A percentile compares a stretch with the other conserved stretches of the same genome.
Conservation (phyloP, 2,888 invertebrate genomes). For the Acronicta leporina region DNA sequence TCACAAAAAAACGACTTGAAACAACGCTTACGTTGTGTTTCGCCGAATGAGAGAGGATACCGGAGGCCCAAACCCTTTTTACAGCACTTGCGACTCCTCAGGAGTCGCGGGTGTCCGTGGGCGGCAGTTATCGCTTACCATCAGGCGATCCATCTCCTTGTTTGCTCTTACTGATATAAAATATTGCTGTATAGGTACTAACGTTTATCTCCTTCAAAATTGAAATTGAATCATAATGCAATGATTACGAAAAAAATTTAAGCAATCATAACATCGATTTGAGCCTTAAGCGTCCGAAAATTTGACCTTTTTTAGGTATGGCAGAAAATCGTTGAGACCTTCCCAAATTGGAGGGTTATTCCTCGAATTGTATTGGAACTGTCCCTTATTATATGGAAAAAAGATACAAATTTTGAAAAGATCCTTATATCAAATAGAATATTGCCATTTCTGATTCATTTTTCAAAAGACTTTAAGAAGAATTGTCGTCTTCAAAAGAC, state of each 20-base stretch:
- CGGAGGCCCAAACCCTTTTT: no score
- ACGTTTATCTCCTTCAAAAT: slow-evolving; percentile 1
- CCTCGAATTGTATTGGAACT: slow-evolving; percentile 29
- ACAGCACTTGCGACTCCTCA: no score
- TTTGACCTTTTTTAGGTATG: slow-evolving; percentile 24
- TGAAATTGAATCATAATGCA: slow-evolving; percentile 15
- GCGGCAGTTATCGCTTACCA: no score
- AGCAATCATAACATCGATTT: slow-evolving; percentile 30
- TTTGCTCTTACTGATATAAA: no score
- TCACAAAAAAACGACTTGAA: no score
- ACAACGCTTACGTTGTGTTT: no score
- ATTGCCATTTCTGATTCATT: background rate
- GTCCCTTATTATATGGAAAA: slow-evolving; percentile 7
- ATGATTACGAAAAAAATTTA: slow-evolving; percentile 27
- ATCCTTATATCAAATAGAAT: background rate
- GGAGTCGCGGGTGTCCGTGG: no score
- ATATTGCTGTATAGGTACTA: no score
- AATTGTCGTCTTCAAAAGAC: background rate
- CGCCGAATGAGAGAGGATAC: no score
- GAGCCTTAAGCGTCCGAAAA: slow-evolving; percentile 25
- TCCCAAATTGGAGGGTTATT: slow-evolving; percentile 34
- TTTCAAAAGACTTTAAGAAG: background rate
- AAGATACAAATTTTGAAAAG: slow-evolving; percentile 1
- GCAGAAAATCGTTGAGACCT: slow-evolving; percentile 41
- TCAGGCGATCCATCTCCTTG: no score